Evolutionary conservation across 2,888 invertebrate species (phyloP).

Genomic region (Shargacucullia verbasci): DNA sequence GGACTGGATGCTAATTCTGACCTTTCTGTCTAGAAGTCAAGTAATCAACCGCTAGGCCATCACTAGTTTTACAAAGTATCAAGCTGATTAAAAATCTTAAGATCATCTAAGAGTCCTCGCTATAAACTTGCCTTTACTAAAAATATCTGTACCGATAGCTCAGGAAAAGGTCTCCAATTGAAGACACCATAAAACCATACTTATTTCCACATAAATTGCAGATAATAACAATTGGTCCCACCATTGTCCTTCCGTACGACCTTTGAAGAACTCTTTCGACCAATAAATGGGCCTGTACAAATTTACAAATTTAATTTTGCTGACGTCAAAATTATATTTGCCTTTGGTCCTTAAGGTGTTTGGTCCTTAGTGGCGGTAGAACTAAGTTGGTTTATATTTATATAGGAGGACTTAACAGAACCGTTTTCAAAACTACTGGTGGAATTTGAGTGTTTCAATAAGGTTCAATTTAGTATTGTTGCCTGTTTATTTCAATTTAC

Average conservation of each 20-base stretch:
- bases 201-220: conserved; percentile 72
- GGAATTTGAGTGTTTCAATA: conserved; percentile 37
- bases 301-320: conserved; percentile 54
- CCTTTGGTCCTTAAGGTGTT: conserved; percentile 2
- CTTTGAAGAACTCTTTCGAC: conserved; percentile 61
- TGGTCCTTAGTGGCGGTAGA: conserved; percentile 4
- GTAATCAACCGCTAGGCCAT: too few relatives aligned
- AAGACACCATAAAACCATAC: conserved; percentile 69
- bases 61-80: too few relatives aligned
- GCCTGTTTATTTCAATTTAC: conserved; percentile 31
- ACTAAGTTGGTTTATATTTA: conserved; percentile 27
- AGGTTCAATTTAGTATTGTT: conserved; percentile 12
- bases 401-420: conserved; percentile 13
- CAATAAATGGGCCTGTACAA: conserved; percentile 47
- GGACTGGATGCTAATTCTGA: too few relatives aligned
- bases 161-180: conserved; percentile 59
- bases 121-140: conserved; percentile 30
- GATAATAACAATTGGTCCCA: conserved; percentile 69
- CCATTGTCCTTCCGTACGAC: conserved; percentile 64
- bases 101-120: neutral
- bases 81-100: neutral
- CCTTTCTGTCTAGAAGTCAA: too few relatives aligned
- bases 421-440: conserved; percentile 29
- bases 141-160: conserved; percentile 57
- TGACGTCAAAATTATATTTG: conserved; percentile 14